A percentile compares a stretch with the other conserved stretches of the same genome.
These are phyloP conservation scores for Petrophora chlorosata DNA, from an alignment of 2,888 invertebrate species.

Conservation along the genomic window DNA sequence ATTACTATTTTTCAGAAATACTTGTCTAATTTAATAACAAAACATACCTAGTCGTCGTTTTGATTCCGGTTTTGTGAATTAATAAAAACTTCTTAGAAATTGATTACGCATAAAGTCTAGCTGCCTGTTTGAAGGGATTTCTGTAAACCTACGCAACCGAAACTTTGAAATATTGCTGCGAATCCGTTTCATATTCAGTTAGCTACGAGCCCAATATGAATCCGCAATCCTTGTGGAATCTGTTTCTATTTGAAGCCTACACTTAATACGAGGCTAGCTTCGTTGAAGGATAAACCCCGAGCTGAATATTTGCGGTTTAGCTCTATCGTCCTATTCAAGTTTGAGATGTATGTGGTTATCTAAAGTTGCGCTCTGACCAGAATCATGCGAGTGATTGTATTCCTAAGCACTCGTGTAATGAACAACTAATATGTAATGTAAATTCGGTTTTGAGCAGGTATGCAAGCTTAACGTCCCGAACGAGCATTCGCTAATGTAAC, in stretches of 20 bases:
- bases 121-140: slow-evolving; percentile 20
- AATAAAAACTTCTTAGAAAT: slow-evolving; percentile 13
- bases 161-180: slow-evolving; percentile 18
- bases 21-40: slow-evolving; percentile 12
- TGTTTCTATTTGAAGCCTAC: slow-evolving; percentile 14
- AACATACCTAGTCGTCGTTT: not conserved
- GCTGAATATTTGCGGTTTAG: not conserved
- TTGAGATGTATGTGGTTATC: no score
- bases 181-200: slow-evolving; percentile 22
- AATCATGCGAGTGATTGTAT: no score
- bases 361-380: no score
- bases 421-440: no score
- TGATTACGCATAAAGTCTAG: slow-evolving; percentile 20
- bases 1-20: not conserved
- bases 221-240: slow-evolving; percentile 17
- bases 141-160: slow-evolving; percentile 17
- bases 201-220: slow-evolving; percentile 7
- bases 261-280: slow-evolving; percentile 7
- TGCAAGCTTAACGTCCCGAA: no score
- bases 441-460: no score
- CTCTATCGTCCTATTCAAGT: no score
- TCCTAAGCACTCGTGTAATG: no score
- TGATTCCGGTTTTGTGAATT: slow-evolving; percentile 5
- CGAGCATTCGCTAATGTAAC: no score
- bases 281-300: not conserved